phyloP scores from a whole-genome alignment of 2,888 invertebrate genomes.

The Prostheceraeus crozeri region DNA sequence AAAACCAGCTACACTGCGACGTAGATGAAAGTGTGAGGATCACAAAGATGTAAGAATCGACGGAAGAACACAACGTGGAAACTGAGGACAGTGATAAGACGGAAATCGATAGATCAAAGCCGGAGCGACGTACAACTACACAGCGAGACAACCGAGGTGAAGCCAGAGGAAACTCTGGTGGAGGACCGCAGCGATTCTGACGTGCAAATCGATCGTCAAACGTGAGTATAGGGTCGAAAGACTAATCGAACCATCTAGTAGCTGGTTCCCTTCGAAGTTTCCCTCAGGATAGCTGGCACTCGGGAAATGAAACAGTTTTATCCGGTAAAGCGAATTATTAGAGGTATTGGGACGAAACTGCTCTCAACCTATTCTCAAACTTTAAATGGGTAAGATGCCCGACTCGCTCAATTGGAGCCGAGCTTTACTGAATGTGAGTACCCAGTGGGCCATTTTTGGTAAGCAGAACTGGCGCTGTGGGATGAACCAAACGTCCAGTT shows the following conservation, averaged over 20 bases:
- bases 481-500: constrained; percentile 69
- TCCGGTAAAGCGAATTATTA: constrained; percentile 72
- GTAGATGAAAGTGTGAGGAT: too few relatives aligned
- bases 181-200: constrained; percentile 69
- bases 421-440: constrained; percentile 58
- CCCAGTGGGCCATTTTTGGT: constrained; percentile 69
- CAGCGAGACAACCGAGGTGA: too few relatives aligned
- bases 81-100: too few relatives aligned
- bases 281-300: constrained; percentile 67
- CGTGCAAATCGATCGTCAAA: constrained; percentile 72
- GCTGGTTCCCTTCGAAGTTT: constrained; percentile 71
- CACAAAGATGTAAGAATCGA: too few relatives aligned
- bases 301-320: constrained; percentile 61
- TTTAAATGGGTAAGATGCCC: constrained; percentile 68
- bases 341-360: constrained; percentile 65
- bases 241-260: constrained; percentile 70
- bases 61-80: too few relatives aligned
- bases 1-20: too few relatives aligned
- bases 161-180: constrained; percentile 67
- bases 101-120: too few relatives aligned
- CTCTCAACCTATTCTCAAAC: constrained; percentile 70
- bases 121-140: too few relatives aligned
- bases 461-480: constrained; percentile 73
- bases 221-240: constrained; percentile 66
- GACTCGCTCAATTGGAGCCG: constrained; percentile 63